Evolutionary conservation across 2,797 vertebrate species (phyloP).

Genomic region (Acridotheres tristis): DNA sequence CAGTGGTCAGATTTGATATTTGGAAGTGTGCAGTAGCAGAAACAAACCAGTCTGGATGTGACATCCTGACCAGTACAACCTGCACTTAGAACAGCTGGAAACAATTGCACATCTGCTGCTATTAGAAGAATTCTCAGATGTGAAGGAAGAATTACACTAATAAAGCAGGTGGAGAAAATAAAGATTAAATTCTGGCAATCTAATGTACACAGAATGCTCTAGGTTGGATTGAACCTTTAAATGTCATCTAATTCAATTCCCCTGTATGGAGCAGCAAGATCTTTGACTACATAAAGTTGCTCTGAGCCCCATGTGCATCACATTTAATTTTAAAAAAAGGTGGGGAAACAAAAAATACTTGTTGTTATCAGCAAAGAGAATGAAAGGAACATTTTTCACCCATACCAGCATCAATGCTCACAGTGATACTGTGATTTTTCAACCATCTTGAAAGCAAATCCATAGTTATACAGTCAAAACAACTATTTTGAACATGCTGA

Average conservation of each 20-base stretch:
- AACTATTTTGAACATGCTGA: neutral
- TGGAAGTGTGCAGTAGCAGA: neutral
- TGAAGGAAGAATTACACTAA: neutral
- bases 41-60: neutral
- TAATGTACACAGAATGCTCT: neutral
- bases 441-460: neutral
- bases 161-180: neutral
- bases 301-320: neutral
- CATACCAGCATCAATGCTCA: neutral
- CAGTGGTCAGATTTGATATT: neutral
- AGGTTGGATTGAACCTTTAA: neutral
- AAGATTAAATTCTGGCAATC: neutral
- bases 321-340: too few species aligned
- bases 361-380: neutral
- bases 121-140: neutral
- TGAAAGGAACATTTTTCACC: neutral
- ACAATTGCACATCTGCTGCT: neutral
- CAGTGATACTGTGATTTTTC: neutral
- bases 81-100: neutral
- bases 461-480: neutral
- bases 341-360: neutral
- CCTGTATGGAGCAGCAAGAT: neutral
- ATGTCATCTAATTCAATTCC: neutral
- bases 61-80: neutral
- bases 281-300: neutral